A percentile compares a stretch with the other conserved stretches of the same genome.
Conservation (phyloP, 1,140 invertebrate genomes). For the Sarcophaga peregrina region DNA sequence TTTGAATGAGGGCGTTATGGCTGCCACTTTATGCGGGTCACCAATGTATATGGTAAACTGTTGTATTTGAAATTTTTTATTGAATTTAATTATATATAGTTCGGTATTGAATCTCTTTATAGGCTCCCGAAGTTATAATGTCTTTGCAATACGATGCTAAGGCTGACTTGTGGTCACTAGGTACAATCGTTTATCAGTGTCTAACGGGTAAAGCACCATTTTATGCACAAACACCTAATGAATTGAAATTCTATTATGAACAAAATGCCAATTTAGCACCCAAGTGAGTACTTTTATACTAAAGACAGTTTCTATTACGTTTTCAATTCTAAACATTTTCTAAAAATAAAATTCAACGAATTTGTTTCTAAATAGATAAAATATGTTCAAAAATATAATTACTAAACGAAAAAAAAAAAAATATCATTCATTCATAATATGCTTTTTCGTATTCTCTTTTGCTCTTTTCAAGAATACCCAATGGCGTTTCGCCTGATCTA, state of each 20-base stretch:
- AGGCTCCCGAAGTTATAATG: slow-evolving; percentile 99
- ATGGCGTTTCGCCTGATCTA: slow-evolving; percentile 89
- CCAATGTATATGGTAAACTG: slow-evolving; percentile 97
- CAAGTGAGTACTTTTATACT: slow-evolving; percentile 75
- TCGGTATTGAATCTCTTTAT: slow-evolving; percentile 49
- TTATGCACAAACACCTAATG: slow-evolving; percentile 97
- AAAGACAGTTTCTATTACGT: neutral
- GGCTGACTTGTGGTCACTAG: slow-evolving; percentile 98
- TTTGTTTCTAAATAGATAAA: neutral
- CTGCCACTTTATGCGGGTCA: slow-evolving; percentile 97
- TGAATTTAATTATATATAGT: neutral
- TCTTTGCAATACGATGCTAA: slow-evolving; percentile 98
- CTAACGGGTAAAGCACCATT: slow-evolving; percentile 98
- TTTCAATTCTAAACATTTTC: neutral
- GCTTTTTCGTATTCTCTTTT: slow-evolving; percentile 14
- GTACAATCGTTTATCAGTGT: slow-evolving; percentile 99
- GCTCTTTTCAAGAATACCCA: slow-evolving; percentile 85
- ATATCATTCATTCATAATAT: slow-evolving; percentile 25
- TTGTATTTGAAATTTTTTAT: neutral
- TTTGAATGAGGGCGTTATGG: slow-evolving; percentile 98
- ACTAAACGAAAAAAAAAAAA: neutral
- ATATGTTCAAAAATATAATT: neutral
- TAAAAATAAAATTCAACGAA: neutral
- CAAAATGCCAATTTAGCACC: slow-evolving; percentile 95
- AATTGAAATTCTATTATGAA: slow-evolving; percentile 97